Evolutionary conservation across 2,113 vertebrate species (phyloP), one percentile per base, ranked within the genome.

Genomic region (Candoia aspera): DNA sequence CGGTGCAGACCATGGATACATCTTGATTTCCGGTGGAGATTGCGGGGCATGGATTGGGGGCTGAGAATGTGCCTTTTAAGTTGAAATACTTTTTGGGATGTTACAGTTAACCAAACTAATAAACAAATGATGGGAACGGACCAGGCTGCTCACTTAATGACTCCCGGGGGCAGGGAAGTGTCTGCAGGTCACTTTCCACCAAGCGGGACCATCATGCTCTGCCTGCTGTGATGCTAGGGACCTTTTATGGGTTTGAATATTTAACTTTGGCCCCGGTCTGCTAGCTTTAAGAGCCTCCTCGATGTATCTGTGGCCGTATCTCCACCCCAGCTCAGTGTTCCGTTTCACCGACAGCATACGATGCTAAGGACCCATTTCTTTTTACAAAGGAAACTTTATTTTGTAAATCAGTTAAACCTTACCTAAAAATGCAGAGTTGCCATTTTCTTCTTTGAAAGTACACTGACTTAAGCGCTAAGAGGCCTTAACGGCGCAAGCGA

Each of bases 1-100:
- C 94, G 0, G 96, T 98, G 1, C 98, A 98, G 23, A 98, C 98
- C 1, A 98, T 98, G 98, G 98, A 98, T 94, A 98, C 98, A 0
- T 98, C 98, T 64, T 98, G 97, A 98, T 13, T 3, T 4, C 0
- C 33, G 33, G 0, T 0, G 1, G 5, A 0, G 0, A 2, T 6
- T 0, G 55, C 0, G 1, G 5, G 8, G 0, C 0, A 54, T 0
- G 0, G n/a, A 54, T 10, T 0, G 10, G 73, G 8, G 62, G 2
- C 0, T 2, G 0, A 0, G 23, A 2, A 3, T 11, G 0, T 19
- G 83, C 11, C 33, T 29, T 86, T 42, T 11, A 26, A 59, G 58
- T 59, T 0, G 17, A 79, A 91, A 58, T 46, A 5, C 89, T 23
- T 86, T 53, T 60, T 84, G 29, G 64, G 46, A 2, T 0, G 19